Conservation (phyloP, 2,113 vertebrate genomes). For the Neomonachus schauinslandi region DNA sequence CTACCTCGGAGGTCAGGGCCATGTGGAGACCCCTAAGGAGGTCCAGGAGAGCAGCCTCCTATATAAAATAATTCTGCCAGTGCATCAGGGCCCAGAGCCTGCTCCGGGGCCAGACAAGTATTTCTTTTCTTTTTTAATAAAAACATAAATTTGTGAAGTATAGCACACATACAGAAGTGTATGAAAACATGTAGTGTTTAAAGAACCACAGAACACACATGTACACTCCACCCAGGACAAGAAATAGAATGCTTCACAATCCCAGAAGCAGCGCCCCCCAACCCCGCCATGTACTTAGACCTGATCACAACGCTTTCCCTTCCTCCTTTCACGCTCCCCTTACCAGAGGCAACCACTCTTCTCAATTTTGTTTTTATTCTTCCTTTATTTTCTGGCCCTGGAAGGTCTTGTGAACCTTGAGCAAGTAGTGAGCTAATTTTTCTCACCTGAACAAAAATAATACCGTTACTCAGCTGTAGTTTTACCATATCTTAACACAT, state of each 20-base stretch:
- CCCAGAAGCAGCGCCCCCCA: not conserved
- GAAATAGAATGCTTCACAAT: not conserved
- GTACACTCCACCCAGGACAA: not conserved
- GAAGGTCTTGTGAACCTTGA: not conserved
- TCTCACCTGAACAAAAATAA: not conserved
- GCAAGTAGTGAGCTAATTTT: not conserved
- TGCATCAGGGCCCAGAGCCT: not conserved
- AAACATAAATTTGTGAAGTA: not conserved
- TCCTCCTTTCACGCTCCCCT: too few species aligned
- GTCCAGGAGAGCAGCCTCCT: not conserved
- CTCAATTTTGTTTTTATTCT: not conserved
- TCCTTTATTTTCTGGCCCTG: not conserved
- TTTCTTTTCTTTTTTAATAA: not conserved
- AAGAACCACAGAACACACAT: not conserved
- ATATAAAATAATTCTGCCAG: not conserved
- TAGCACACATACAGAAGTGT: not conserved
- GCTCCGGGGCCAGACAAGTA: not conserved
- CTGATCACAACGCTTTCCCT: too few species aligned
- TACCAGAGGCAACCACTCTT: not conserved
- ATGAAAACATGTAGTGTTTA: not conserved
- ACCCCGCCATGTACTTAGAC: not conserved
- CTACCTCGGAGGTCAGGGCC: not conserved
- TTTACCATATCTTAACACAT: not conserved
- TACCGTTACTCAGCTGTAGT: not conserved
- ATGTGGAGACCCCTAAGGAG: not conserved